Base-by-base conservation (phyloP, 2,113 vertebrate genomes). In the Pollachius pollachius region DNA sequence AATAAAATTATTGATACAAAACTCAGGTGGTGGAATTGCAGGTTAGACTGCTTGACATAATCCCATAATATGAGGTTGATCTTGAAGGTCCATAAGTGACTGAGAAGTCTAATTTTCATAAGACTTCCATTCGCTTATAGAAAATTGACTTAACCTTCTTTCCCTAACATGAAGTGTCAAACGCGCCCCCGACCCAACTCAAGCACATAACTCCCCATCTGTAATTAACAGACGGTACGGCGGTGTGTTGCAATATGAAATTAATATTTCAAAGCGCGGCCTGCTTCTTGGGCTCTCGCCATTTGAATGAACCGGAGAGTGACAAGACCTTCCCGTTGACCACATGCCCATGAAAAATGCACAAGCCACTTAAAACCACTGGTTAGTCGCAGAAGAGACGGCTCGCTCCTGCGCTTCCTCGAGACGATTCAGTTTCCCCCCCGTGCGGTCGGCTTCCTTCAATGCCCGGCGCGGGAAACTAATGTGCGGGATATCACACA, bases 351-450 rank as follows among this genome's bases (percentile, higher is more conserved):
- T 92, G 84, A 92, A 92, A 93, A 89, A 93, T 92, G 90, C 88
- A 93, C 85, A 78, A 90, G 80, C 86, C 89, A 90, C 90, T 92
- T 93, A 91, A 92, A 91, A 90, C 77, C 89, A 85, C 85, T 75
- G 89, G 84, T 84, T 82, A 84, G 85, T 87, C 77, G 84, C 78
- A 77, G 83, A 81, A 81, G 81, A 89, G 87, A 87, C 87, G 84
- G 78, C 84, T 78, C 67, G 85, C 77, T 85, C 90, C 84, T 72
- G 3, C 41, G 41, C 41, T 48, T 48, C 12, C 41, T 48, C 67
- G 73, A 85, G 83, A 88, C 80, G 81, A 86, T 78, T 81, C 83
- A 65, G 58, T 73, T 83, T 81, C 69, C 69, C 67, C 57, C 48
- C n/a, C 65, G 18, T 12, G 4, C 59, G 5, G 30, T 30, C 30